These are phyloP conservation scores for Anoplopoma fimbria DNA, from an alignment of 2,113 vertebrate species.

Conservation along the genomic window DNA sequence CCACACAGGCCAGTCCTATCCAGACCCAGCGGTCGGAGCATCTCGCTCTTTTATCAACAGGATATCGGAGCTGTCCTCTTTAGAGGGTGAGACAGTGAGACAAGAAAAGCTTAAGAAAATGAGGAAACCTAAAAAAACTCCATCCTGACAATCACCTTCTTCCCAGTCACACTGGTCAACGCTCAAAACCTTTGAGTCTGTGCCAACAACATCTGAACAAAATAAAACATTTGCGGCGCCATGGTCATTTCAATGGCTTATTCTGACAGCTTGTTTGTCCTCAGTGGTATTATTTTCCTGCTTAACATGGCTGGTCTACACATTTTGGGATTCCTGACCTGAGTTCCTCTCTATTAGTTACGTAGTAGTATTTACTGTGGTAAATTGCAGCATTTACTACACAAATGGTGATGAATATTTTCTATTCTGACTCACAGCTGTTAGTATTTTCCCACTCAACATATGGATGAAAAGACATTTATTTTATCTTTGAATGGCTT, in stretches of 20 bases:
- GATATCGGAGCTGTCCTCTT: slow-evolving; percentile 79
- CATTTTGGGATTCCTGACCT: slow-evolving; percentile 69
- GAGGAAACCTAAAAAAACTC: slow-evolving; percentile 69
- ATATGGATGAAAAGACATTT: slow-evolving; percentile 48
- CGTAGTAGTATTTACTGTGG: slow-evolving; percentile 9
- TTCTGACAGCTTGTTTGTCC: slow-evolving; percentile 67
- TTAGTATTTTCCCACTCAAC: slow-evolving; percentile 27
- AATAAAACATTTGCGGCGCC: slow-evolving; percentile 38
- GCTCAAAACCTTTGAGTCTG: slow-evolving; percentile 56
- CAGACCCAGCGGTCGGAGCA: slow-evolving; percentile 78
- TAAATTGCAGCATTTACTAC: slow-evolving; percentile 2
- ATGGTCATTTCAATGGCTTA: slow-evolving; percentile 66
- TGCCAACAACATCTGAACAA: slow-evolving; percentile 64
- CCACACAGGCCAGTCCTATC: slow-evolving; percentile 69
- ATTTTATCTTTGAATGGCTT: slow-evolving; percentile 41
- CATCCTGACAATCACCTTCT: slow-evolving; percentile 72
- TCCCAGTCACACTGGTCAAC: slow-evolving; percentile 49
- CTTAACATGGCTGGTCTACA: slow-evolving; percentile 64
- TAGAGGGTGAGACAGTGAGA: slow-evolving; percentile 77
- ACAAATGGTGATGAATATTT: slow-evolving; percentile 19
- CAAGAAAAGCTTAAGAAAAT: slow-evolving; percentile 81
- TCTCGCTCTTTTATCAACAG: slow-evolving; percentile 76
- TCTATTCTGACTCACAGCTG: slow-evolving; percentile 11
- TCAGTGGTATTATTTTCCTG: slow-evolving; percentile 62
- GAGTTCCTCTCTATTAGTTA: slow-evolving; percentile 10